A percentile compares a stretch with the other conserved stretches of the same genome.
Conservation (phyloP, 2,888 invertebrate species). For the Drosophila diplacantha region DNA sequence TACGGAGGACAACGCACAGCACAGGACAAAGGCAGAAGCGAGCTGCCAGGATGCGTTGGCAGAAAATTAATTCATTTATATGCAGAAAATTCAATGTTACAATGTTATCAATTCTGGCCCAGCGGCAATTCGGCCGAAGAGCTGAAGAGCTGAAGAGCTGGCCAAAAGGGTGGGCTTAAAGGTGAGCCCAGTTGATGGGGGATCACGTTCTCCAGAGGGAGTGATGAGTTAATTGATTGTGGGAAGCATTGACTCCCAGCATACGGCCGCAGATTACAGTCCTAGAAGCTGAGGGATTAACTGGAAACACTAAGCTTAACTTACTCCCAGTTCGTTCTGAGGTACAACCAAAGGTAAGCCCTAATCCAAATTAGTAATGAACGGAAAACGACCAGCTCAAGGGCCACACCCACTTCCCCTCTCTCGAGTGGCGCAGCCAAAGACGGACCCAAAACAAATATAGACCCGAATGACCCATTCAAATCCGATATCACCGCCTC, state of each 20-base stretch:
- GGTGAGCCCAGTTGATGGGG: slow-evolving; percentile 30
- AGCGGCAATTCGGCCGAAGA: slow-evolving; percentile 48
- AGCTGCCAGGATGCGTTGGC: slow-evolving; percentile 36
- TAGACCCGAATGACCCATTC: slow-evolving; percentile 34
- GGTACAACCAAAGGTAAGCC: not conserved
- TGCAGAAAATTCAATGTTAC: slow-evolving; percentile 72
- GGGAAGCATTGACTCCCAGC: slow-evolving; percentile 42
- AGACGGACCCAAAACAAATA: slow-evolving; percentile 32
- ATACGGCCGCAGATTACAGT: slow-evolving; percentile 39
- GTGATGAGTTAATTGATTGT: slow-evolving; percentile 56
- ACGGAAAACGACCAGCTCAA: slow-evolving; percentile 16
- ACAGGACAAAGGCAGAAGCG: slow-evolving; percentile 12
- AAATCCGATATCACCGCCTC: slow-evolving; percentile 26
- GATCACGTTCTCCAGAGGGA: not conserved
- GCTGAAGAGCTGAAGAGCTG: slow-evolving; percentile 12
- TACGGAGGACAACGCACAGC: slow-evolving; percentile 17
- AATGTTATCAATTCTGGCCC: slow-evolving; percentile 70
- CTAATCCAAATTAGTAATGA: slow-evolving; percentile 13
- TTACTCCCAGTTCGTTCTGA: not conserved
- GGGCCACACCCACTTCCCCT: slow-evolving; percentile 26
- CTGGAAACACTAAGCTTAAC: not conserved
- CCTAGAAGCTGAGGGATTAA: slow-evolving; percentile 31
- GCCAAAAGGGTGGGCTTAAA: slow-evolving; percentile 37
- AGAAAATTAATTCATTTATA: slow-evolving; percentile 76
- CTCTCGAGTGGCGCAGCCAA: slow-evolving; percentile 21